Evolutionary conservation across 1,140 invertebrate species (phyloP).

Genomic region (Aporrectodea caliginosa): DNA sequence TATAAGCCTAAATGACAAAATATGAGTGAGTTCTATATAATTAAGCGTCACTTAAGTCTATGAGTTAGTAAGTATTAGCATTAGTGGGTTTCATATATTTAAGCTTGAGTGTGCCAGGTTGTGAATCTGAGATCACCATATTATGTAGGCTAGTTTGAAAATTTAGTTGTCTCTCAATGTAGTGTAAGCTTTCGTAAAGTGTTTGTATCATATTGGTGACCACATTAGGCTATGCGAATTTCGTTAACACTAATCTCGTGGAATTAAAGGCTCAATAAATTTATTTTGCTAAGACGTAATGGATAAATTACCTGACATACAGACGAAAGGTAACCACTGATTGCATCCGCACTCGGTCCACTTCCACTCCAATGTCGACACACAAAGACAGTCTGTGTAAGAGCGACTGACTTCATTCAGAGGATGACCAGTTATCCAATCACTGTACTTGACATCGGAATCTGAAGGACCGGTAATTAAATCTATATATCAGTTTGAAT

Average conservation of each 20-base stretch:
- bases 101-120: background rate
- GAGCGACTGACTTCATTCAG: background rate
- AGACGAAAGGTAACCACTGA: background rate
- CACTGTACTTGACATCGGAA: background rate
- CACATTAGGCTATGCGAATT: background rate
- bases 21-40: background rate
- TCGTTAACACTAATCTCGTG: background rate
- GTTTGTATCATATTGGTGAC: background rate
- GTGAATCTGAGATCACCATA: background rate
- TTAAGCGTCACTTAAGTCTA: too few species aligned
- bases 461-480: too few species aligned
- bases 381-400: background rate
- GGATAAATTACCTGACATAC: background rate
- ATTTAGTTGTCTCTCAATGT: too few species aligned
- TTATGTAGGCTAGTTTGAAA: background rate
- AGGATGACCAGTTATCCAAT: background rate
- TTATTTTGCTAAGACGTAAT: too few species aligned
- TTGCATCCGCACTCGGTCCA: background rate
- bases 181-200: background rate
- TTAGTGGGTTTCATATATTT: background rate
- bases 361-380: background rate
- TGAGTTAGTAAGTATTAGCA: background rate
- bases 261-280: background rate
- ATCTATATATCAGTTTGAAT: background rate
- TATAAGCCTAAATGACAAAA: background rate